These are phyloP conservation scores for Pemphredon lugubris DNA, from an alignment of 2,888 invertebrate genomes.

Conservation along the genomic window DNA sequence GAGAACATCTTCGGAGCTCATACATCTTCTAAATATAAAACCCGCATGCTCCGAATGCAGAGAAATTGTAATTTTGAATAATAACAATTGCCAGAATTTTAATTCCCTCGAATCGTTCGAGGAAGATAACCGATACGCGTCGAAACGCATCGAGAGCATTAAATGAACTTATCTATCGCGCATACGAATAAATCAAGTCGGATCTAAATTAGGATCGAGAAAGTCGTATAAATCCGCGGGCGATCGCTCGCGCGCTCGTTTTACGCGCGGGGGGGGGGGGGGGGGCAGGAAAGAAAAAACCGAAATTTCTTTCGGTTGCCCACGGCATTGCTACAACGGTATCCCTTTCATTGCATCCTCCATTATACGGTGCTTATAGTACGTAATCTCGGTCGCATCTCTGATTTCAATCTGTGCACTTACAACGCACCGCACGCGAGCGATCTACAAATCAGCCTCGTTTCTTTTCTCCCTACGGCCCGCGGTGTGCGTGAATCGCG, in stretches of 20 bases:
- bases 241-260: slow-evolving; percentile 2
- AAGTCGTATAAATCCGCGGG: slow-evolving; percentile 48
- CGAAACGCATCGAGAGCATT: slow-evolving; percentile 5
- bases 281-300: slow-evolving; percentile 17
- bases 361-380: slow-evolving; percentile 61
- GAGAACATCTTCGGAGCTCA: too few relatives aligned
- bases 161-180: slow-evolving; percentile 53
- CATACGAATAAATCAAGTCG: slow-evolving; percentile 34
- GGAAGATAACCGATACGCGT: not conserved
- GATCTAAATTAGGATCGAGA: slow-evolving; percentile 47
- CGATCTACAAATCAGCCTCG: slow-evolving; percentile 66
- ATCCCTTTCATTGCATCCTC: slow-evolving; percentile 67
- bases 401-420: slow-evolving; percentile 67
- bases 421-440: slow-evolving; percentile 65
- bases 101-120: not conserved
- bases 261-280: too few relatives aligned
- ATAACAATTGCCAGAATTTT: not conserved
- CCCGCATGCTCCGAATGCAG: not conserved
- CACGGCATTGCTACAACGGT: slow-evolving; percentile 56
- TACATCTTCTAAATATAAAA: too few relatives aligned
- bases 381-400: slow-evolving; percentile 68
- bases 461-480: slow-evolving; percentile 52
- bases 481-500: slow-evolving; percentile 23
- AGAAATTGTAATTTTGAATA: not conserved
- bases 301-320: slow-evolving; percentile 46